Evolutionary conservation across 2,797 vertebrate genomes (phyloP).

Genomic region (Coreius guichenoti): DNA sequence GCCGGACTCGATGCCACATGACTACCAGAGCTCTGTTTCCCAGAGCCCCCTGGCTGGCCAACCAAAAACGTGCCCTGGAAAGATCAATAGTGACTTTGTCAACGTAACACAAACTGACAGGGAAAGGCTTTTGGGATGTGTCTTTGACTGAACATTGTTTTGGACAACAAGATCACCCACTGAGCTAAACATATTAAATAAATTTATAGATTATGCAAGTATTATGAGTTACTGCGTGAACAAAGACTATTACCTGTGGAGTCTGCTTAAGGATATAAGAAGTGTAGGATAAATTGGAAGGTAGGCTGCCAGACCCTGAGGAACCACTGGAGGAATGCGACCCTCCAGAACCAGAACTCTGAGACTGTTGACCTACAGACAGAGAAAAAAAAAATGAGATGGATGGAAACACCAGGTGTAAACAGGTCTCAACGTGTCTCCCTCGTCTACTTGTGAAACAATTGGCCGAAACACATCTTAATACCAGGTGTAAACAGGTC

Average conservation of each 20-base stretch:
- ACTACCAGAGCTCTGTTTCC: conserved; percentile 86
- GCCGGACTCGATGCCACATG: conserved; percentile 82
- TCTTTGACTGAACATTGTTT: neutral
- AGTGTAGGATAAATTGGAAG: conserved; percentile 95
- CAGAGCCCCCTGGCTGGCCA: conserved; percentile 90
- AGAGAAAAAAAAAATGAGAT: conserved; percentile 9
- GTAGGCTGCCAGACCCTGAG: conserved; percentile 83
- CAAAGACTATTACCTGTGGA: conserved; percentile 84
- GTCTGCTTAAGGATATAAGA: conserved; percentile 99
- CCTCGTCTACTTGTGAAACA: neutral
- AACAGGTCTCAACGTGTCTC: neutral
- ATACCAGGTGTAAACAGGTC: neutral
- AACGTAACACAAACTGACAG: neutral
- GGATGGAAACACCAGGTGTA: neutral
- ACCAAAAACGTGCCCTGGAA: conserved; percentile 95
- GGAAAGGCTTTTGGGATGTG: conserved; percentile 1
- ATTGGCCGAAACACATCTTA: neutral
- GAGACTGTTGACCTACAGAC: conserved; percentile 87
- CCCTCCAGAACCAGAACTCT: conserved; percentile 76
- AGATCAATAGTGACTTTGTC: neutral
- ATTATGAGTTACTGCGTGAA: neutral
- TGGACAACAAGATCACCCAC: neutral
- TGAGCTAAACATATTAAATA: neutral
- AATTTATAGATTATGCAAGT: neutral
- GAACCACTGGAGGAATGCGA: conserved; percentile 81